These are phyloP conservation scores for Dendroctonus ponderosae DNA, from an alignment of 1,140 invertebrate species.

Conservation along the genomic window DNA sequence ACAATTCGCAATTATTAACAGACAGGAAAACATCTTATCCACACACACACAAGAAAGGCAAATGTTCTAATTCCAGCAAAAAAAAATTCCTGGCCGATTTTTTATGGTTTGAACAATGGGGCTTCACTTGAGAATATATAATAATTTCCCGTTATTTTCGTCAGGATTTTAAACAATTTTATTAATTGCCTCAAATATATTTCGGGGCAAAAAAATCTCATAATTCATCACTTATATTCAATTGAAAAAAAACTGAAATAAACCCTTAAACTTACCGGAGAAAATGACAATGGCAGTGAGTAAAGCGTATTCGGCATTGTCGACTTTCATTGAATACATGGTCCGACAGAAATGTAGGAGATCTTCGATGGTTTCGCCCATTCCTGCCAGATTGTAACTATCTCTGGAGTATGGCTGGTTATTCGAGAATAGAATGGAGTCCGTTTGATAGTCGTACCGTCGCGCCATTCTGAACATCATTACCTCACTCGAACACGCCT, in stretches of 20 bases:
- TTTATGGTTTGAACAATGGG: too few species aligned
- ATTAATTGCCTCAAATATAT: neutral
- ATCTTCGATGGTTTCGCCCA: conserved; percentile 88
- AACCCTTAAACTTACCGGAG: conserved; percentile 69
- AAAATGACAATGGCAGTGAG: conserved; percentile 97
- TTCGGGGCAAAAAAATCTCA: neutral
- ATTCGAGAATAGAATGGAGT: conserved; percentile 95
- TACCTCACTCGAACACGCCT: conserved; percentile 96
- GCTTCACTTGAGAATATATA: too few species aligned
- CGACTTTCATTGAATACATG: conserved; percentile 87
- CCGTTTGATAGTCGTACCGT: conserved; percentile 86
- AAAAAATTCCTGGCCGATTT: too few species aligned
- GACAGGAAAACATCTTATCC: too few species aligned
- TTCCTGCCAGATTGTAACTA: conserved; percentile 85
- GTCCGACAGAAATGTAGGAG: conserved; percentile 90
- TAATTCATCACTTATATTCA: neutral
- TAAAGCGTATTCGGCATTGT: conserved; percentile 96
- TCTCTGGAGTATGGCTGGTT: conserved; percentile 90
- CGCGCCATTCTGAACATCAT: conserved; percentile 96
- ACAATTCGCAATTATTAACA: too few species aligned
- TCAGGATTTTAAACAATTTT: too few species aligned
- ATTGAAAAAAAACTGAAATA: neutral
- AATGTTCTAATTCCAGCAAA: too few species aligned
- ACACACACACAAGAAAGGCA: too few species aligned
- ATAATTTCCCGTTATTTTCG: too few species aligned